Conservation (phyloP, 92 coral and sea anemone genomes). For the Phenganax stokvisi region DNA sequence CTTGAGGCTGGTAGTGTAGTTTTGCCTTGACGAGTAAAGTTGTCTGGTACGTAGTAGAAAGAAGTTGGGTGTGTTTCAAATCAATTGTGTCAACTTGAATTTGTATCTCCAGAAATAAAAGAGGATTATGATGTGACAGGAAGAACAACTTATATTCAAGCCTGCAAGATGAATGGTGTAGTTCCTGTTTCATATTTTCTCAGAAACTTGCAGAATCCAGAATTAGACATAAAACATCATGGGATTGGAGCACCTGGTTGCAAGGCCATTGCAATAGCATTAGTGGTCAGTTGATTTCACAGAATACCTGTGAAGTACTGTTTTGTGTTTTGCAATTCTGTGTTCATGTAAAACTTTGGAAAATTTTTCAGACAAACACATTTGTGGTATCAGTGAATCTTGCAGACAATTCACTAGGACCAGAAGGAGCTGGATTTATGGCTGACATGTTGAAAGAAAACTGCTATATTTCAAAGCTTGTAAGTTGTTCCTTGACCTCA, state of each 20-base stretch:
- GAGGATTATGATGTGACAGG: conserved; percentile 99
- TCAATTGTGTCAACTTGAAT: neutral
- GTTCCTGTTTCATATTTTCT: conserved; percentile 89
- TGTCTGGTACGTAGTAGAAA: neutral
- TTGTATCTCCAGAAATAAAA: conserved; percentile 59
- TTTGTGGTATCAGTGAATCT: conserved; percentile 80
- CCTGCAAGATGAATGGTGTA: conserved; percentile 77
- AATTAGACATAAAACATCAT: conserved; percentile 92
- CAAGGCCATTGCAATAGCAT: conserved; percentile 83
- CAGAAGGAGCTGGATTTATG: conserved; percentile 87
- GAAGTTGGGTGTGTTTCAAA: conserved; percentile 11
- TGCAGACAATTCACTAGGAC: conserved; percentile 82
- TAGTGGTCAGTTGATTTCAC: conserved; percentile 60
- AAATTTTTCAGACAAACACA: conserved; percentile 64
- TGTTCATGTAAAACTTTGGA: neutral
- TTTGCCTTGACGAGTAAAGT: neutral
- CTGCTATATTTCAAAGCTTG: conserved; percentile 89
- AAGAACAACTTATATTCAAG: conserved; percentile 83
- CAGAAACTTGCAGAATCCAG: conserved; percentile 75
- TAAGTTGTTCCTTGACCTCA: conserved; percentile 30
- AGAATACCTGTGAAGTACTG: neutral
- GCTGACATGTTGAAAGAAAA: conserved; percentile 98
- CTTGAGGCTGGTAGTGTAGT: too few species aligned
- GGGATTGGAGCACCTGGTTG: conserved; percentile 94
- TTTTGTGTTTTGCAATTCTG: neutral